These are phyloP conservation scores for Rousettus leschenaultii DNA, from an alignment of 2,113 vertebrate genomes.

Conservation along the genomic window DNA sequence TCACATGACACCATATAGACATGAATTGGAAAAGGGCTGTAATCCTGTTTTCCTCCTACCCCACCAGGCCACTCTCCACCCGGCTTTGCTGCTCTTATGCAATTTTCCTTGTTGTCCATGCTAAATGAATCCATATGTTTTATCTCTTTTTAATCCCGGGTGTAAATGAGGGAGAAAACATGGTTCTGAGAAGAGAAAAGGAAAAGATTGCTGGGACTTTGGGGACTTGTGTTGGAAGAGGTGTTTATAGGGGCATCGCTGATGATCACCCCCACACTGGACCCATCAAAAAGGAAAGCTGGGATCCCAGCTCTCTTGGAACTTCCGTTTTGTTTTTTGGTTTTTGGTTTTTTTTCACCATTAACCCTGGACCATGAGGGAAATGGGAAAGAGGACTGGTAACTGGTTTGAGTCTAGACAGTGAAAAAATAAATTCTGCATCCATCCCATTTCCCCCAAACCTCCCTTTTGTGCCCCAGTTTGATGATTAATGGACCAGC, in stretches of 20 bases:
- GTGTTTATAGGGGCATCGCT: not conserved
- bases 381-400: not conserved
- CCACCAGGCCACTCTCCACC: not conserved
- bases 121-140: conserved; percentile 74
- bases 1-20: conserved; percentile 29
- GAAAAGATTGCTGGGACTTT: conserved; percentile 28
- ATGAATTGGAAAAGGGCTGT: conserved; percentile 16
- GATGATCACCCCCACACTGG: not conserved
- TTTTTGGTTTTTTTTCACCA: not conserved
- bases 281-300: conserved; percentile 15
- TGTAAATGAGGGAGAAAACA: conserved; percentile 64
- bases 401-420: conserved; percentile 1
- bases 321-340: conserved; percentile 25
- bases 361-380: not conserved
- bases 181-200: conserved; percentile 20
- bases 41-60: conserved; percentile 47
- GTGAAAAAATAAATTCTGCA: conserved; percentile 48
- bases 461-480: conserved; percentile 74
- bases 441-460: conserved; percentile 41
- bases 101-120: conserved; percentile 67
- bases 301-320: not conserved
- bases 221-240: not conserved
- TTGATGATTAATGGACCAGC: conserved; percentile 76
- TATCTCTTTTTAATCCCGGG: conserved; percentile 59
- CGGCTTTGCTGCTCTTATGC: conserved; percentile 51